phyloP scores from a whole-genome alignment of 1,140 invertebrate species.

The Hylyphantes graminicola region DNA sequence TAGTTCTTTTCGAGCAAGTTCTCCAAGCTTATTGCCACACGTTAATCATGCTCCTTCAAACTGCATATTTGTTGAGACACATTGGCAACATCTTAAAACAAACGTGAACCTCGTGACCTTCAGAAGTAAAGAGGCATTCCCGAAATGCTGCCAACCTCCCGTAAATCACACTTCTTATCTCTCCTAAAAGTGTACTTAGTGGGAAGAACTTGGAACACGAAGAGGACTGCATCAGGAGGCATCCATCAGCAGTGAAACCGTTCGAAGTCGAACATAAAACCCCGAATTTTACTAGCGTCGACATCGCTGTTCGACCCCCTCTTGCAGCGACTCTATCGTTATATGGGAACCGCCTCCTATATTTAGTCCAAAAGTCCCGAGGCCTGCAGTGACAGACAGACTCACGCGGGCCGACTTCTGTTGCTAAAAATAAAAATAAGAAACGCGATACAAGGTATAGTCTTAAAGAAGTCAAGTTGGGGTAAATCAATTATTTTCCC shows the following conservation, averaged over 20 bases:
- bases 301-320: neutral
- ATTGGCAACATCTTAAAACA: conserved; percentile 3
- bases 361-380: conserved; percentile 34
- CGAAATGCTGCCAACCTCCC: conserved; percentile 20
- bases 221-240: conserved; percentile 9
- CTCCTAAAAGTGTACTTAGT: conserved; percentile 29
- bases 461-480: conserved; percentile 33
- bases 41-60: too few relatives aligned
- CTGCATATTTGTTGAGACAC: neutral
- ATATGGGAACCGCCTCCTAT: conserved; percentile 2
- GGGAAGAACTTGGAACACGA: neutral
- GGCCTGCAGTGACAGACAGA: conserved; percentile 27
- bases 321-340: neutral
- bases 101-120: conserved; percentile 13
- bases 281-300: conserved; percentile 33
- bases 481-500: conserved; percentile 48
- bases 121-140: neutral
- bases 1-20: too few relatives aligned
- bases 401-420: neutral
- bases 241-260: conserved; percentile 20
- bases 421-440: conserved; percentile 26
- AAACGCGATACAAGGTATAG: conserved; percentile 44
- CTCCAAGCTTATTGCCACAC: too few relatives aligned
- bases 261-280: conserved; percentile 28
- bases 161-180: conserved; percentile 51